Percentiles rank a stretch among this genome's conserved stretches.
phyloP scores from a whole-genome alignment of 1,140 invertebrate species.

The Drosophila yakuba region DNA sequence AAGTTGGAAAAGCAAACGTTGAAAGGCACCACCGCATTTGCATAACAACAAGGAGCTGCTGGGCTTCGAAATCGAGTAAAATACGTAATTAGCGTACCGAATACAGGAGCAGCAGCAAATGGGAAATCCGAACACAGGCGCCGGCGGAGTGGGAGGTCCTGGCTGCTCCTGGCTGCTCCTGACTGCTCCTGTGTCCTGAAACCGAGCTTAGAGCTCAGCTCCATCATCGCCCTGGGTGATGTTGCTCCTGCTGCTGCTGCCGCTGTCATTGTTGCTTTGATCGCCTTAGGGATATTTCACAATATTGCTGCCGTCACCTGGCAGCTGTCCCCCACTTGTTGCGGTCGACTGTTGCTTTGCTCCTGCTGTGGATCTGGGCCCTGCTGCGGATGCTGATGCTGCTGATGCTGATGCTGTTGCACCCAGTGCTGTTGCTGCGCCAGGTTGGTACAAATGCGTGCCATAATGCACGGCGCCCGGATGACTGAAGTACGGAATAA shows the following conservation, averaged over 20 bases:
- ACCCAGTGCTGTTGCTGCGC: slow-evolving; percentile 37
- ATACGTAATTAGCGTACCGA: slow-evolving; percentile 34
- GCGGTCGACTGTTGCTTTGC: slow-evolving; percentile 51
- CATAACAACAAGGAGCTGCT: slow-evolving; percentile 24
- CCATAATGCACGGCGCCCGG: slow-evolving; percentile 78
- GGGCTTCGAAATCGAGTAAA: slow-evolving; percentile 18
- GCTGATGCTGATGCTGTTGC: slow-evolving; percentile 27
- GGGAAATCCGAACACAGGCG: not conserved
- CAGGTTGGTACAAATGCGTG: slow-evolving; percentile 75
- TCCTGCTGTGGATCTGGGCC: slow-evolving; percentile 10
- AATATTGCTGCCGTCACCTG: slow-evolving; percentile 70
- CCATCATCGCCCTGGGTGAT: not conserved
- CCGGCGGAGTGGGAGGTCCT: too few relatives aligned
- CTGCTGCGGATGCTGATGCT: slow-evolving; percentile 17
- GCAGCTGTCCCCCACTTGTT: slow-evolving; percentile 67
- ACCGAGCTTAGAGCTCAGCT: slow-evolving; percentile 16
- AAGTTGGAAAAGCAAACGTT: slow-evolving; percentile 30
- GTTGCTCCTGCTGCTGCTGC: slow-evolving; percentile 5
- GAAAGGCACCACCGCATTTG: slow-evolving; percentile 12
- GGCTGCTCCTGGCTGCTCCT: too few relatives aligned
- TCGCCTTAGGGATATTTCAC: slow-evolving; percentile 73
- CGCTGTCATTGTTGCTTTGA: slow-evolving; percentile 11
- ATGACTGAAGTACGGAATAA: slow-evolving; percentile 78
- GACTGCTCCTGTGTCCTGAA: not conserved
- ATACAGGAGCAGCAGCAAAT: slow-evolving; percentile 6